Base-by-base conservation (phyloP, 2,888 invertebrate genomes). In the Cephus pulcher region DNA sequence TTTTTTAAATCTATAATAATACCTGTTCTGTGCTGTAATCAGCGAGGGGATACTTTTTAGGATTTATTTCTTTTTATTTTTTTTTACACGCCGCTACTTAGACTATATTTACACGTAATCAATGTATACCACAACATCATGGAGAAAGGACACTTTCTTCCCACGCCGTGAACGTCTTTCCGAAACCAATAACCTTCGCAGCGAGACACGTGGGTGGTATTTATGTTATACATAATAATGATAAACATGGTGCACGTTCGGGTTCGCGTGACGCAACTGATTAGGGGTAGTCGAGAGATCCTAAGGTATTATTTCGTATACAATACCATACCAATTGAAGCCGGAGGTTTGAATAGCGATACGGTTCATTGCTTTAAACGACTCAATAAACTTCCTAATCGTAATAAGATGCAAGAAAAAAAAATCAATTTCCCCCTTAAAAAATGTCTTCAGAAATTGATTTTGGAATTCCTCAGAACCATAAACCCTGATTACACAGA, bases 221-320 rank as follows among this genome's bases (percentile, higher is more conserved):
- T 85, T 83, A 82, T 84, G 76, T 80, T 80, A 81, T 80, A 82
- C 87, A 87, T 86, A 87, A 86, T 86, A 86, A 85, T 79, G 82
- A 83, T 81, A 84, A 83, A 83, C 80, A 78, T 76, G 75, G 79
- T 79, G 80, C 82, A 80, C 81, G 83, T 79, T 80, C 69, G 80
- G 23, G 82, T 81, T 88, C 76, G 88, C 88, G 88, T 88, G 88
- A 88, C 87, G 84, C 80, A 78, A 82, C 82, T 86, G 85, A 86
- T 87, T 87, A 86, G 82, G 82, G 84, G 82, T 82, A 84, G 84
- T 83, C 84, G 84, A 83, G 79, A 79, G 78, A 68, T n/a, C 4
- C 37, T 35, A 78, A 69, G 80, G 80, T 79, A 80, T 80, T 76
- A 81, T 81, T 81, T 79, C 75, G 80, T 76, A 80, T 12, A 35